phyloP scores from a whole-genome alignment of 2,113 vertebrate species.

The Coturnix japonica region DNA sequence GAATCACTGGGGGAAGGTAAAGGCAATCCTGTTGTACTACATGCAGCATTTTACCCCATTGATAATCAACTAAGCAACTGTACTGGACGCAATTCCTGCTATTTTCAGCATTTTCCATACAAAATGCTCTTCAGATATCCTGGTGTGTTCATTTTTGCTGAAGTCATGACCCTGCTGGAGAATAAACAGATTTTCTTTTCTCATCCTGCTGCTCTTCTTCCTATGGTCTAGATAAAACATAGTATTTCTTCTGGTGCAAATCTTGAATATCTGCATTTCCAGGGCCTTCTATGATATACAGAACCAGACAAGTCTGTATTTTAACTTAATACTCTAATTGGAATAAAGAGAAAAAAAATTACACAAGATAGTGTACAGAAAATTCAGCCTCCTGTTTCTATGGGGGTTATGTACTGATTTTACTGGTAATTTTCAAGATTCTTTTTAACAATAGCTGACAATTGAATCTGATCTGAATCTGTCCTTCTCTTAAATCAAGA shows the following conservation, averaged over 20 bases:
- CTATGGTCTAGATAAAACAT: neutral
- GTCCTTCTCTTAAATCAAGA: constrained; percentile 7
- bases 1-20: neutral
- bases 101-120: neutral
- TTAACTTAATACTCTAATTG: neutral
- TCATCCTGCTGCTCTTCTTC: neutral
- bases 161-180: neutral
- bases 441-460: neutral
- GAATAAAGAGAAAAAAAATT: neutral
- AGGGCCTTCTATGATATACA: neutral
- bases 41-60: neutral
- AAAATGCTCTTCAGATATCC: neutral
- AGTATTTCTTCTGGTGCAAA: neutral
- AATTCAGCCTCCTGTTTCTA: neutral
- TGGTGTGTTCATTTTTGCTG: neutral
- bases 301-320: neutral
- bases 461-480: neutral
- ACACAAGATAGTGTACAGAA: neutral
- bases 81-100: neutral
- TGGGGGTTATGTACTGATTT: neutral
- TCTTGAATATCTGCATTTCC: neutral
- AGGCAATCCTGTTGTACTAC: neutral
- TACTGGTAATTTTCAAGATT: neutral
- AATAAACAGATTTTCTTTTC: constrained; percentile 3
- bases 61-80: neutral